Evolutionary conservation across 2,888 invertebrate genomes (phyloP).

Genomic region (Gymnocheta viridis): DNA sequence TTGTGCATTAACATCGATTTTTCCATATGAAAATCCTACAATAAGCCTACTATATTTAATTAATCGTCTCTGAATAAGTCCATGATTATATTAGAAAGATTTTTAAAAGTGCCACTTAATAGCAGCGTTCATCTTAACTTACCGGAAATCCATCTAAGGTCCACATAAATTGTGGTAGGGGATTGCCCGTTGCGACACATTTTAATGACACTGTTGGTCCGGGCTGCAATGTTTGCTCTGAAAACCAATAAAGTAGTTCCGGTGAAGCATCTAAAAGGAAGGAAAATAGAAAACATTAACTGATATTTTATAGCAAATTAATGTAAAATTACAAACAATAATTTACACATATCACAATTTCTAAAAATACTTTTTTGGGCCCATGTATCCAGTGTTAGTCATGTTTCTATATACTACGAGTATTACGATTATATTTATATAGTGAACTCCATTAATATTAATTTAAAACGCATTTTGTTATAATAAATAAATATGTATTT

Average conservation of each 20-base stretch:
- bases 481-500: no score
- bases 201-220: conserved; percentile 95
- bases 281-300: neutral
- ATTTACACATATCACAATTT: neutral
- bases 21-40: no score
- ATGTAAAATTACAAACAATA: neutral
- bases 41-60: no score
- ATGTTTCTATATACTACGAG: no score
- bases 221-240: conserved; percentile 94
- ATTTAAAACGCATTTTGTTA: no score
- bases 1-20: no score
- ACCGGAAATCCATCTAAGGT: conserved; percentile 93
- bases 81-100: no score
- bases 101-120: no score
- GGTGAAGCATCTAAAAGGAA: conserved; percentile 89
- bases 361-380: neutral
- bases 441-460: no score
- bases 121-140: no score
- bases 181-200: conserved; percentile 97
- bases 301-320: neutral
- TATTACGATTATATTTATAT: no score
- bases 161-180: conserved; percentile 96
- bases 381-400: neutral
- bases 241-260: conserved; percentile 94
- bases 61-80: no score